phyloP scores from a whole-genome alignment of 1,140 invertebrate species.

The Drosophila teissieri region DNA sequence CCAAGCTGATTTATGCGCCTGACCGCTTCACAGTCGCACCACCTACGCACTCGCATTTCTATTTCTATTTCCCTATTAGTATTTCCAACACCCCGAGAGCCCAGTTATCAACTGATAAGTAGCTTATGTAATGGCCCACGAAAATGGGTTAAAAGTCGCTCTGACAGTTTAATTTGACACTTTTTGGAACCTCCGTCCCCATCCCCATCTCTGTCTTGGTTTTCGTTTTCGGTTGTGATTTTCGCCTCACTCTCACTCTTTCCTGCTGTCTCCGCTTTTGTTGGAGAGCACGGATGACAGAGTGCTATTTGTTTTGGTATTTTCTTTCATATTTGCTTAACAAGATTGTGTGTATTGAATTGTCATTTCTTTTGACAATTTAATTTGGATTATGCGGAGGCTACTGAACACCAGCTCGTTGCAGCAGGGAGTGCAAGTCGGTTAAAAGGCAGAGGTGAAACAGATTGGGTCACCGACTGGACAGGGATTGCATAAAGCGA shows the following conservation, averaged over 20 bases:
- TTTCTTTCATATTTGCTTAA: conserved; percentile 73
- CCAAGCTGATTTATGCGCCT: conserved; percentile 75
- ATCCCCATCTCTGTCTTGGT: conserved; percentile 1
- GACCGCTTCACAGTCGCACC: conserved; percentile 55
- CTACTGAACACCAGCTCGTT: conserved; percentile 55
- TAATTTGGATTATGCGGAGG: conserved; percentile 80
- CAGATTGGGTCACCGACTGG: conserved; percentile 21
- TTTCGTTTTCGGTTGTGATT: background rate
- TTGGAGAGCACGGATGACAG: conserved; percentile 57
- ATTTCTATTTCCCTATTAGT: conserved; percentile 57
- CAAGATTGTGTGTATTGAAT: conserved; percentile 80
- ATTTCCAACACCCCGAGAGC: conserved; percentile 55
- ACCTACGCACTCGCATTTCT: conserved; percentile 66
- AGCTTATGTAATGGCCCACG: conserved; percentile 75
- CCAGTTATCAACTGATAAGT: conserved; percentile 81
- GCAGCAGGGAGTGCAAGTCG: conserved; percentile 21
- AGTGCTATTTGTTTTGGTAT: conserved; percentile 73
- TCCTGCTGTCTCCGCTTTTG: conserved; percentile 35
- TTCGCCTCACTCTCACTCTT: conserved; percentile 28
- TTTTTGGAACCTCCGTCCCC: conserved; percentile 51
- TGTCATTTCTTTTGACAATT: conserved; percentile 83
- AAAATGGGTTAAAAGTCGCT: conserved; percentile 77
- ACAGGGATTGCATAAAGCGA: background rate
- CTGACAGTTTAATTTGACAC: conserved; percentile 82
- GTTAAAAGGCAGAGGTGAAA: conserved; percentile 38